Evolutionary conservation across 2,888 invertebrate species (phyloP), one percentile per base, ranked within the genome.

Genomic region (Phrixothrix hirtus): DNA sequence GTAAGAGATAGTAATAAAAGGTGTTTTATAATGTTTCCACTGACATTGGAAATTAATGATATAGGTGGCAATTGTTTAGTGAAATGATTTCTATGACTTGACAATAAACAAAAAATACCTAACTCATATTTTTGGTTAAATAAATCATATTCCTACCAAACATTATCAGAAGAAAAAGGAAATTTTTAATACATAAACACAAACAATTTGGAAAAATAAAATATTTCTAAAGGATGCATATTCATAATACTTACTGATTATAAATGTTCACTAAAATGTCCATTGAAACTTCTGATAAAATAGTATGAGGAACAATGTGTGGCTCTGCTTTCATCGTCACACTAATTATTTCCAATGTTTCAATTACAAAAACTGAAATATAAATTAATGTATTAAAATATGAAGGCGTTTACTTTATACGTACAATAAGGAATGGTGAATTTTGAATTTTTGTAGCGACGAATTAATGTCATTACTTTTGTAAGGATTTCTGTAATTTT

Each of bases 351-450:
- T 92, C 92, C 66, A 92, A 73, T 71, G 89, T 87, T 53, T 86
- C 84, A 2, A 90, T 83, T n/a, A 92, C 81, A 70, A 87, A 91
- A 67, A 85, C 90, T 87, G 73, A 15, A 78, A 78, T 59, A 32
- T n/a, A 56, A 50, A 36, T 31, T 14, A 35, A 25, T 41, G 7
- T 2, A 6, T 16, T 34, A 34, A 4, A n/a, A 16, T 2, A 16
- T 2, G 9, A 14, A n/a, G 15, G 2, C 15, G 10, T 13, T 5
- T 32, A 32, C 4, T 11, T 31, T 12, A 31, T 37, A 77, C 82
- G 81, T 75, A 92, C 88, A 85, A 31, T 92, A 77, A 1, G 95
- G 95, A 69, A 96, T 94, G 72, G 93, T 95, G 64, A 89, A 87
- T 10, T 89, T 88, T 0, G 92, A 88, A 57, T 86, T 83, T 12